Percentiles rank a stretch among this genome's conserved stretches.
phyloP scores from a whole-genome alignment of 2,113 vertebrate species.

The Dromas ardeola region DNA sequence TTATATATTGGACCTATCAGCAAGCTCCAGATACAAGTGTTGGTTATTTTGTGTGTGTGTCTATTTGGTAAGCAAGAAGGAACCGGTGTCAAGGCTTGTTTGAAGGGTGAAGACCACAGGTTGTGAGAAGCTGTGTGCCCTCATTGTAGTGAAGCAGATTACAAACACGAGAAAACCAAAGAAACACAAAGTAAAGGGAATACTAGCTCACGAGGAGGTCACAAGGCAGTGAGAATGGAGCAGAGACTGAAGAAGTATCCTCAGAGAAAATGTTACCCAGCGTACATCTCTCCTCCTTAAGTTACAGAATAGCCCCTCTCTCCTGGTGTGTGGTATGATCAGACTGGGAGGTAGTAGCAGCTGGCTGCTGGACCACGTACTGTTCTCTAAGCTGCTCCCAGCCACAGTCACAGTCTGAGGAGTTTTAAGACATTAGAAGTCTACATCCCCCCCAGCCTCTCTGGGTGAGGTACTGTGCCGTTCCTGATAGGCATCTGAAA shows the following conservation, averaged over 20 bases:
- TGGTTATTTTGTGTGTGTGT: not conserved
- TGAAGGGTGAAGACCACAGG: not conserved
- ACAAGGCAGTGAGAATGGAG: not conserved
- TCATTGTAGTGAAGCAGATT: not conserved
- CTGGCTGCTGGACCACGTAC: not conserved
- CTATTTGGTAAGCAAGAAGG: not conserved
- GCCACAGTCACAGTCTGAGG: not conserved
- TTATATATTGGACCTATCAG: not conserved
- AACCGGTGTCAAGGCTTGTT: not conserved
- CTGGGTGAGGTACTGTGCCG: not conserved
- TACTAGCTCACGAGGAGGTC: not conserved
- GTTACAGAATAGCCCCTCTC: not conserved
- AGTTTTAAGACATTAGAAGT: not conserved
- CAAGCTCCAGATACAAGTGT: not conserved
- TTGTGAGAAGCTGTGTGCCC: not conserved
- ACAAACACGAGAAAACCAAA: not conserved
- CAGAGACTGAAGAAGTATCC: not conserved
- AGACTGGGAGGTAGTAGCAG: not conserved
- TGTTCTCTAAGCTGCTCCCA: not conserved
- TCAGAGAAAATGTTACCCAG: not conserved
- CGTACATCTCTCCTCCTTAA: rapidly evolving
- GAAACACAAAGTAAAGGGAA: not conserved
- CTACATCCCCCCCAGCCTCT: not conserved
- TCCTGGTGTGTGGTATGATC: not conserved
- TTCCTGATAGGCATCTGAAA: not conserved